Conservation (phyloP, 2,888 invertebrate genomes). For the Yponomeuta cagnagella region DNA sequence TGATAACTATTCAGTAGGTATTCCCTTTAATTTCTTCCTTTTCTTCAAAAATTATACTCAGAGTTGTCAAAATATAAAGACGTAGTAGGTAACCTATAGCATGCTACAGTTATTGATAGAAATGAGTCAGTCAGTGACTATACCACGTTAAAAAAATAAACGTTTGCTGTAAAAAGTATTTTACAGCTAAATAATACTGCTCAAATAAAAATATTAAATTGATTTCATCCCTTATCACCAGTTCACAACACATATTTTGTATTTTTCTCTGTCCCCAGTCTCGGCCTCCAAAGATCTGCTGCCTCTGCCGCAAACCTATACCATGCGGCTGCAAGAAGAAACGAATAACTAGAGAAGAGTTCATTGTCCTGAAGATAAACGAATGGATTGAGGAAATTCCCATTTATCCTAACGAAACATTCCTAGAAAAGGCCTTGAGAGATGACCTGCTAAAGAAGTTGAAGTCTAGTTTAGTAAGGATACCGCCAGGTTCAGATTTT, state of each 20-base stretch:
- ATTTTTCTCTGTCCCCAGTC: neutral
- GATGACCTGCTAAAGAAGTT: conserved; percentile 27
- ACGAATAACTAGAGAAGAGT: conserved; percentile 13
- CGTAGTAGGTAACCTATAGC: too few species aligned
- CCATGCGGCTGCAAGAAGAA: conserved; percentile 22
- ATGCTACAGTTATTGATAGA: too few species aligned
- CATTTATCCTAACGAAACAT: conserved; percentile 29
- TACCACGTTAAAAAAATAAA: too few species aligned
- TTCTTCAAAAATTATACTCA: too few species aligned
- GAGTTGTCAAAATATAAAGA: too few species aligned
- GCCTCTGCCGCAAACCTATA: conserved; percentile 22
- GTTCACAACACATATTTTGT: neutral
- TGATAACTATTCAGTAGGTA: too few species aligned
- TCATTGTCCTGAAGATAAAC: conserved; percentile 25
- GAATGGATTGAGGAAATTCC: conserved; percentile 39
- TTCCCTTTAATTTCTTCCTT: too few species aligned
- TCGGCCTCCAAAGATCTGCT: conserved; percentile 17
- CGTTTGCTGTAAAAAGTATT: too few species aligned
- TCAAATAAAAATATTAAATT: too few species aligned
- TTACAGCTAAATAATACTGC: too few species aligned
- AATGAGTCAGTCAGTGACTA: too few species aligned
- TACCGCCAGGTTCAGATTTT: conserved; percentile 27
- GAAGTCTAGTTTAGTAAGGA: conserved; percentile 23
- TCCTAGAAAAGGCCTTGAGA: conserved; percentile 25
- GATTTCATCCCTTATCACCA: too few species aligned